Conservation (phyloP, 2,888 invertebrate genomes). For the Parnassius smintheus region DNA sequence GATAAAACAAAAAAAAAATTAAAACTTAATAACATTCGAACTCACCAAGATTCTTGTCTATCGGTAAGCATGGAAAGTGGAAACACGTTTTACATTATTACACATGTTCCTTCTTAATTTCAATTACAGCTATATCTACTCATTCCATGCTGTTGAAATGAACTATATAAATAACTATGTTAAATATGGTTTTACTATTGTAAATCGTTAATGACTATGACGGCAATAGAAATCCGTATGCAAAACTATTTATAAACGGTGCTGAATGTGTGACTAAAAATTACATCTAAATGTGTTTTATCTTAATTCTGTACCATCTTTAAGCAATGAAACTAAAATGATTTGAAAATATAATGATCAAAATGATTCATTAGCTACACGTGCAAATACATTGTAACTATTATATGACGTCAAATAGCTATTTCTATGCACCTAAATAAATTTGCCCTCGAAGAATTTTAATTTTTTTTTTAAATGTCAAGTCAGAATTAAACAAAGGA, state of each 20-base stretch:
- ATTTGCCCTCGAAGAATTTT: too few species aligned
- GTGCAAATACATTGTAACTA: constrained; percentile 12
- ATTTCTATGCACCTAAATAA: too few species aligned
- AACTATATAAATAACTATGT: too few species aligned
- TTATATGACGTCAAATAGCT: neutral
- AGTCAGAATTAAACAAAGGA: too few species aligned
- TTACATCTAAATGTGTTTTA: constrained; percentile 3
- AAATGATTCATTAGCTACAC: constrained; percentile 11
- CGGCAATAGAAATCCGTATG: too few species aligned
- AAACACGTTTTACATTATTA: constrained; percentile 40
- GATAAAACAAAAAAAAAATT: neutral
- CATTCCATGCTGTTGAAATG: constrained; percentile 9
- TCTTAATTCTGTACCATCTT: constrained; percentile 5
- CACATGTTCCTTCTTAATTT: constrained; percentile 14
- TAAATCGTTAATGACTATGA: too few species aligned
- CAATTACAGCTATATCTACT: constrained; percentile 6
- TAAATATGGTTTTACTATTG: too few species aligned
- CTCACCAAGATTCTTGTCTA: constrained; percentile 79
- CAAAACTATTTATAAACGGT: neutral
- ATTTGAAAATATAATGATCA: constrained; percentile 3
- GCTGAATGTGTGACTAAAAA: neutral
- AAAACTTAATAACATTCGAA: constrained; percentile 36
- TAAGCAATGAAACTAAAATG: constrained; percentile 1
- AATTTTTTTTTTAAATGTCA: too few species aligned
- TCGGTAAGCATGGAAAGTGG: constrained; percentile 69